Base-by-base conservation (phyloP, 2,113 vertebrate species). In the Thamnaconus septentrionalis region DNA sequence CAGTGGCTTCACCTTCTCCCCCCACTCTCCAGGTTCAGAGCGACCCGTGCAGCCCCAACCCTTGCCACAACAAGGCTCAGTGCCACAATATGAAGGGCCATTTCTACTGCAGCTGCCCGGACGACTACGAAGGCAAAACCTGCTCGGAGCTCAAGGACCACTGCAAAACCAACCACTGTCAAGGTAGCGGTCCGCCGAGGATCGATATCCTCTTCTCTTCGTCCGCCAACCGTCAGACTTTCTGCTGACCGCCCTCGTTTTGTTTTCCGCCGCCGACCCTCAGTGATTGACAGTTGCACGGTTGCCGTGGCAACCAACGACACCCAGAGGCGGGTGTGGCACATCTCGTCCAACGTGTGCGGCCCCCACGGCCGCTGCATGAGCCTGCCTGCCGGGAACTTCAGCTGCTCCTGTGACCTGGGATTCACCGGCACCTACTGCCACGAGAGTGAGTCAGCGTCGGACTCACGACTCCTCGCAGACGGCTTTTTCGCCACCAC, bases 401-500 rank as follows among this genome's bases (percentile, higher is more conserved):
- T 97, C 82, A 96, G 95, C 75, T 99, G 97, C 67, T 87, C 94
- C 64, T 99, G 97, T 39, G 92, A 96, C 40, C 90, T 90, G 7
- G 97, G 96, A 58, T 99, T 98, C 86, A 98, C 95, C 1, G 96
- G 97, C 64, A 85, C 84, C 57, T 97, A 98, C 85, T 98, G 97
- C 84, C 97, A 99, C 3, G 95, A 99, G 89, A 99, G 97, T 99
- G 92, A 94, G 97, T 93, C 52, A 60, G 31, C 49, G 42, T 58
- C 31, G 63, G 8, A 41, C 44, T 31, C 18, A 2, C 18, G 2
- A 53, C 41, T 39, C 59, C 72, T 31, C 63, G 42, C 59, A 50
- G 11, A 58, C 80, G 83, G 73, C 2, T 31, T 31, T 31, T 31
- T 31, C 18, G 18, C 18, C 18, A 31, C 18, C 18, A 31, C 18